Base-by-base conservation (phyloP, 2,113 vertebrate species). In the Noturus placidus region DNA sequence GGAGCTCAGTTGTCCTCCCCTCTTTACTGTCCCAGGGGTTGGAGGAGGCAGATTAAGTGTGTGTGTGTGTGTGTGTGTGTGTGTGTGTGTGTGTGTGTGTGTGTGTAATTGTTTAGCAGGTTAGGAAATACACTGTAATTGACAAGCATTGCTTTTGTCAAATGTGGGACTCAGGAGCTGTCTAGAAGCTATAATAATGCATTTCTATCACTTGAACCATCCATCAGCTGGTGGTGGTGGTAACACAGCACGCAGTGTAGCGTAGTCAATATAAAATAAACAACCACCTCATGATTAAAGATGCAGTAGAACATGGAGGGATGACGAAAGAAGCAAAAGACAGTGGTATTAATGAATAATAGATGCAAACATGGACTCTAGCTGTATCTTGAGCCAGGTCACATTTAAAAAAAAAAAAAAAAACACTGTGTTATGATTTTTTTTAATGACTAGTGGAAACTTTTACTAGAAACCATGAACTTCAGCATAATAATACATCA, bases 61-160 rank as follows among this genome's bases (percentile, higher is more conserved):
- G 74, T 30, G 46, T n/a, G 42, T 42, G 5, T 42, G 42, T 6
- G 42, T 42, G 5, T 42, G 42, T 70, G 33, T 22, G 33, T 22
- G 65, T 70, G 50, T 74, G 20, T 42, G 38, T 42, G 67, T 20
- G 63, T 6, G 25, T 63, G 70, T 65, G 27, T 33, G 13, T 7
- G 30, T 4, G 14, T 17, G 74, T 61, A 33, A 42, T 59, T 78
- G 79, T 87, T 90, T 88, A 89, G 87, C 86, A 91, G 87, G 87
- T 91, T 76, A 80, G 85, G 83, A 87, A 77, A 83, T 67, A 90
- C 85, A 87, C 72, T 38, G 35, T 87, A 86, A 79, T 88, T 94
- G 93, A 94, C 92, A 90, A 82, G 89, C 90, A 94, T 92, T 93
- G 90, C 92, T 94, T 92, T 87, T 93, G 93, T 95, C 93, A 92